Base-by-base conservation (phyloP, 2,113 vertebrate species). In the Cyphomyrus discorhynchus region DNA sequence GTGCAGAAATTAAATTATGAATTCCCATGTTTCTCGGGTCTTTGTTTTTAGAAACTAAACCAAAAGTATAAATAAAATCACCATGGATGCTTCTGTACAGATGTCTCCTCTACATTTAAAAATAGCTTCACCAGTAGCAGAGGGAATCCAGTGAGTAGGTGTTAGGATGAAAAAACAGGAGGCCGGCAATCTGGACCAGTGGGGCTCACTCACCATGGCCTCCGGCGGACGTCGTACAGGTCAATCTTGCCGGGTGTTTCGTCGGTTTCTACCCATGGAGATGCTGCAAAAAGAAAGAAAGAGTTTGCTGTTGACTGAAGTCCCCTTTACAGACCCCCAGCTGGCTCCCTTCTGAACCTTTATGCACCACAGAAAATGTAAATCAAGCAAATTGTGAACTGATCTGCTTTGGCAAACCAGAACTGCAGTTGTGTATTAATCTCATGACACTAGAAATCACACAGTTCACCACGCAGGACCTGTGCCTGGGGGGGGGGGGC, bases 201-300 rank as follows among this genome's bases (percentile, higher is more conserved):
- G 1, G 31, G 50, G 10, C 58, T n/a, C 77, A 39, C 96, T 96
- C 95, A 99, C 98, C 98, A 99, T 62, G 98, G 98, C 93, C 98
- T 96, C 94, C 98, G 96, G 80, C 98, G 98, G 84, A 99, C 98
- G 82, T 99, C 98, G 31, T 99, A 99, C 17, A 99, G 96, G 90
- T 99, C 98, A 62, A 99, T 99, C 94, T 98, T 99, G 93, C 97
- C 98, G 66, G 97, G 97, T 4, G 97, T 97, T 93, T 97, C 97
- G 45, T 97, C 97, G 86, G 98, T 97, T 93, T 99, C 98, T 93
- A 98, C 98, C 98, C 98, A 99, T 0, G 98, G 98, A 77, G 98
- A 99, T 83, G 98, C 98, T 99, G 90, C 88, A 92, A 92, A 88
- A 0, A 3, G 82, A 88, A 0, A 3, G 82, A 62, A 74, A 89